A percentile compares a stretch with the other conserved stretches of the same genome.
Conservation (phyloP, 2,888 invertebrate species). For the Cotesia congregata region DNA sequence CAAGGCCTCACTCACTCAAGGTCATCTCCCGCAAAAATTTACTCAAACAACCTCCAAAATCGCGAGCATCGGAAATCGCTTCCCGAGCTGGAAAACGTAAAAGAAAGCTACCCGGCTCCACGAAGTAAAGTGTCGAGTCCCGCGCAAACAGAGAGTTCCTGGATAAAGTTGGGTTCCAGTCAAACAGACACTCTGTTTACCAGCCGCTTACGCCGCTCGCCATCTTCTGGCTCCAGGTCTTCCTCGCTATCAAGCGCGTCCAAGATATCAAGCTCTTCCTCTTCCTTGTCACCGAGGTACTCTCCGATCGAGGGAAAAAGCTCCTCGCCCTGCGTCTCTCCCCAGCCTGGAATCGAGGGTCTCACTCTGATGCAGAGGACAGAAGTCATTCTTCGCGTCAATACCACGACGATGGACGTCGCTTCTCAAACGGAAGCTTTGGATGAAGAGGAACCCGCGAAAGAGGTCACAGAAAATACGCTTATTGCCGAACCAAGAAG, state of each 20-base stretch:
- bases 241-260: slow-evolving; percentile 54
- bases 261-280: slow-evolving; percentile 48
- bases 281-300: slow-evolving; percentile 56
- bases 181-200: slow-evolving; percentile 45
- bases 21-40: slow-evolving; percentile 39
- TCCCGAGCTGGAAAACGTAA: slow-evolving; percentile 17
- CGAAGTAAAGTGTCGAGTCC: slow-evolving; percentile 65
- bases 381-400: slow-evolving; percentile 76
- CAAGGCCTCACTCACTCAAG: slow-evolving; percentile 32
- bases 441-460: slow-evolving; percentile 60
- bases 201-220: slow-evolving; percentile 38
- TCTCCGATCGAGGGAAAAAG: slow-evolving; percentile 57
- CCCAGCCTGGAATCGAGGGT: slow-evolving; percentile 70
- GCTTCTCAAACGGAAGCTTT: slow-evolving; percentile 73
- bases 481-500: slow-evolving; percentile 72
- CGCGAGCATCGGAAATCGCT: slow-evolving; percentile 27
- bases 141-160: slow-evolving; percentile 63
- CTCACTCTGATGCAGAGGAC: slow-evolving; percentile 76
- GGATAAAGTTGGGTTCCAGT: slow-evolving; percentile 53
- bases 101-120: slow-evolving; percentile 14
- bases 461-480: slow-evolving; percentile 49
- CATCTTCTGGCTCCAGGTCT: slow-evolving; percentile 50
- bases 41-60: slow-evolving; percentile 1
- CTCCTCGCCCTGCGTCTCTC: slow-evolving; percentile 61
- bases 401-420: slow-evolving; percentile 76